Evolutionary conservation across 1,140 invertebrate genomes (phyloP).

Genomic region (Nasonia vitripennis): DNA sequence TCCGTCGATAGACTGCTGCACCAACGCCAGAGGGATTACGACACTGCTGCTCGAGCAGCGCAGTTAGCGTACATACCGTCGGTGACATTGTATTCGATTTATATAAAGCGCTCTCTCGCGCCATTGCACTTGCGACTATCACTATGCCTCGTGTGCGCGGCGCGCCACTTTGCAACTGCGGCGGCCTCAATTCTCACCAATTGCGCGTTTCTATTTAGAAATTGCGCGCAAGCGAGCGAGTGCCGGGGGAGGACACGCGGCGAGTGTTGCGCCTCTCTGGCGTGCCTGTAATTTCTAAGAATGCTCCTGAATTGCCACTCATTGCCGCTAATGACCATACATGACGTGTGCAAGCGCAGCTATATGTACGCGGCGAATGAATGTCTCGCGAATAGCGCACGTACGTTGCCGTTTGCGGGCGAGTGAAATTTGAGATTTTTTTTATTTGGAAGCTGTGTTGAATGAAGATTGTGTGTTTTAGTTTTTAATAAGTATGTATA

Average conservation of each 20-base stretch:
- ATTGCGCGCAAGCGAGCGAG: neutral
- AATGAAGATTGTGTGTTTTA: too few relatives aligned
- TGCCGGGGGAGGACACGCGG: neutral
- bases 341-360: neutral
- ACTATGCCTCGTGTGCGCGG: neutral
- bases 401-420: neutral
- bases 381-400: neutral
- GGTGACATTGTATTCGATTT: conserved; percentile 20
- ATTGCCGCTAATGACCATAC: conserved; percentile 26
- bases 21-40: neutral
- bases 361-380: too few relatives aligned
- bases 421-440: neutral
- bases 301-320: conserved; percentile 44
- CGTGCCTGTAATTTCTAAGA: conserved; percentile 38
- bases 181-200: conserved; percentile 42
- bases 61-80: neutral
- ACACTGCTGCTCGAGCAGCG: neutral
- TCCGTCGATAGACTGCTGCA: neutral
- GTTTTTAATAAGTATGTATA: too few relatives aligned
- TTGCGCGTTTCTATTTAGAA: conserved; percentile 47
- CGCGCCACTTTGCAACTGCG: conserved; percentile 24
- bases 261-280: neutral
- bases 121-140: conserved; percentile 20
- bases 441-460: neutral
- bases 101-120: conserved; percentile 4